Evolutionary conservation across 2,888 invertebrate species (phyloP), one percentile per base, ranked within the genome.

Genomic region (Stramonita haemastoma): DNA sequence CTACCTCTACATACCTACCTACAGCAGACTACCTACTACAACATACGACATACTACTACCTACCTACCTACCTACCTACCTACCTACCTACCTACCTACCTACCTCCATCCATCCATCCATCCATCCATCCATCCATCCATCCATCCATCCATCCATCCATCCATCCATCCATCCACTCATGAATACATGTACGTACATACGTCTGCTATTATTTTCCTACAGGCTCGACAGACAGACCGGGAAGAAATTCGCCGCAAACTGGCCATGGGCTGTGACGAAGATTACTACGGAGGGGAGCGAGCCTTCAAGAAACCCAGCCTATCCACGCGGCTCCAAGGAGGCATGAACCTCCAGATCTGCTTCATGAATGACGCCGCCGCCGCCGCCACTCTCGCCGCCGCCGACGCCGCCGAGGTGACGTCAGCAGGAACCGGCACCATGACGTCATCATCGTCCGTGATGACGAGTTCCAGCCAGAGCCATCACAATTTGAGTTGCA

Each of bases 221-320:
- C 85, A 89, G 89, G 86, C 86, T 2, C 60, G 86, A 29, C 86
- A 86, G 86, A 86, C 86, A 6, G 86, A 86, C 95, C 97, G 98
- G 89, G 98, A 99, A 96, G 98, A 98, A 96, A 98, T 99, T 93
- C 97, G 98, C 19, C 97, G 98, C 94, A 97, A 98, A 91, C 96
- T 99, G 95, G 98, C 98, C 0, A 95, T 86, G 86, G 86, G 86
- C 15, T n/a, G n/a, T n/a, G 87, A 87, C 73, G 89, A 89, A 19
- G 89, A 89, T 29, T 89, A 85, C 70, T 89, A 89, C 36, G 89
- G 85, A 11, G 89, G 89, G 0, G 97, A 97, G 92, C 97, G 98
- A 93, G 97, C 97, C 77, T 97, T 98, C 91, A 97, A 98, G 93
- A 98, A 98, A 96, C 98, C 98, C 32, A 98, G 98, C 96, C 97